Base-by-base conservation (phyloP, 2,113 vertebrate genomes). In the Clarias macrocephalus region DNA sequence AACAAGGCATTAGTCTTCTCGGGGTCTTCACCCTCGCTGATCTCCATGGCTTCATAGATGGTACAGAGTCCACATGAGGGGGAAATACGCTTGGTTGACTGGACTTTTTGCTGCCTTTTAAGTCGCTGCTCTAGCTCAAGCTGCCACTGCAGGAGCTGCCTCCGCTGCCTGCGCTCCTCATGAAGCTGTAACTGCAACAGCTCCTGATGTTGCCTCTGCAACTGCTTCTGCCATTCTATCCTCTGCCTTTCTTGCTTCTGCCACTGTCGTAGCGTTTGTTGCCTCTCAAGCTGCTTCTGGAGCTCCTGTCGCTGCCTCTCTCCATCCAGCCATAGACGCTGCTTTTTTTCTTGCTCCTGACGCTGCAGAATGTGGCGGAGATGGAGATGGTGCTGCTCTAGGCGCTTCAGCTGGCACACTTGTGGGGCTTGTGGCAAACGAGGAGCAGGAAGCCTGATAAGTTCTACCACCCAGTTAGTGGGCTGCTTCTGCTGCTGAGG, bases 21-120 rank as follows among this genome's bases (percentile, higher is more conserved):
- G 52, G 93, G 93, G 0, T 94, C 93, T 48, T 95, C 94, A n/a
- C 95, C 95, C 2, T 95, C 95, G 0, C 93, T 94, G 89, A 93
- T 95, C 63, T 96, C 95, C 95, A 94, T 95, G 82, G 94, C 93
- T 88, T 96, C 95, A 1, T 95, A 95, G 91, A 96, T 96, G 91
- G 95, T 96, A 92, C 95, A 95, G 83, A 96, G 95, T 0, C 92
- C 94, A 0, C 93, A 92, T 6, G 94, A 93, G 0, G 95, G 93
- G 6, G 95, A 94, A 16, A 93, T 82, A 87, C 91, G 88, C 42
- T 91, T 89, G 2, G 88, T 88, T 0, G 93, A 90, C 0, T 91
- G 94, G 57, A 90, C 91, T 84, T 92, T 92, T 62, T 91, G 91
- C 75, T 92, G 84, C 92, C 91, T 86, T 79, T 86, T 84, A 8